Conservation (phyloP, 2,113 vertebrate species). For the Scartelaos histophorus region DNA sequence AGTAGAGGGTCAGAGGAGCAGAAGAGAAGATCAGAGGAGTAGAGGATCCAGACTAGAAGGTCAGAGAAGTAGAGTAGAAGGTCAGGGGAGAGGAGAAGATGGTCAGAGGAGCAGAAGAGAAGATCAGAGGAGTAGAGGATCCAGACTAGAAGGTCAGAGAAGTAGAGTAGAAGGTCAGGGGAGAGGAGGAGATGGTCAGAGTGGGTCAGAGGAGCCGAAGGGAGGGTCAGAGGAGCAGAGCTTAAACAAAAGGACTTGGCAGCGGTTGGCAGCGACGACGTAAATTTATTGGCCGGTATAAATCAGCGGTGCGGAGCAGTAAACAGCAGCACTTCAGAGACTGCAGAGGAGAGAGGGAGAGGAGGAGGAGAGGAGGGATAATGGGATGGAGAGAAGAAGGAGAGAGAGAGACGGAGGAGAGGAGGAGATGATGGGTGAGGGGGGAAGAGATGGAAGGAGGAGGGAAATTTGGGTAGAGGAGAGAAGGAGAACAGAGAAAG, state of each 20-base stretch:
- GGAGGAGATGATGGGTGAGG: no score
- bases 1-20: no score
- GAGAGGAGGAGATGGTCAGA: no score
- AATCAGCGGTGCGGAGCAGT: constrained; percentile 25
- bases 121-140: no score
- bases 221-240: neutral
- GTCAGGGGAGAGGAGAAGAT: no score
- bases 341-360: constrained; percentile 57
- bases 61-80: no score
- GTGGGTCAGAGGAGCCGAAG: no score
- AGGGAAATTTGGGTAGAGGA: neutral
- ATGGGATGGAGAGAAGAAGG: neutral
- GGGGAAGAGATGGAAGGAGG: neutral
- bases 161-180: no score
- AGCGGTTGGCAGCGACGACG: neutral
- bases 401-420: neutral
- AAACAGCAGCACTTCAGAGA: constrained; percentile 51
- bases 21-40: no score
- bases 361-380: neutral
- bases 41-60: no score
- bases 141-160: no score
- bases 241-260: neutral
- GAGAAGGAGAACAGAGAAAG: neutral
- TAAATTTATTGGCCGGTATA: constrained; percentile 21
- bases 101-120: no score